Conservation (phyloP, 2,797 vertebrate genomes). For the Melopsittacus undulatus region DNA sequence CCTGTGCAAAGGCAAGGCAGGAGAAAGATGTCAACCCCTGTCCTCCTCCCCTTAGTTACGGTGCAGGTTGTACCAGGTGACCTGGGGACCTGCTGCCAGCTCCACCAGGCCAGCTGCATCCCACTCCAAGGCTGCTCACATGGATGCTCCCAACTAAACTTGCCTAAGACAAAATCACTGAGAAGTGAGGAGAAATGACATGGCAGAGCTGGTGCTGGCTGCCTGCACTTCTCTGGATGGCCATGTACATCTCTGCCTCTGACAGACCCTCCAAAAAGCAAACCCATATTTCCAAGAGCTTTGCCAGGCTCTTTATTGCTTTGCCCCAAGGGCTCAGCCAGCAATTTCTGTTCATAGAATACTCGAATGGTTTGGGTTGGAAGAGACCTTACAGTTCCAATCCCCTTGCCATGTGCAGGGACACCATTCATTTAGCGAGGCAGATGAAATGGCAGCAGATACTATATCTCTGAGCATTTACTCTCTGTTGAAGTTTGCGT, state of each 20-base stretch:
- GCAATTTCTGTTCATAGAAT: background rate
- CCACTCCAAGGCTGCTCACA: accelerated
- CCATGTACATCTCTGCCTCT: accelerated
- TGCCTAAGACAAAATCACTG: background rate
- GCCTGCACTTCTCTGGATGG: background rate
- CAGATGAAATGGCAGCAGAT: background rate
- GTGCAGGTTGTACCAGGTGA: background rate
- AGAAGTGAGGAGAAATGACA: background rate
- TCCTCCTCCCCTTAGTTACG: background rate
- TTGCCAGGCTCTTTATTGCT: background rate
- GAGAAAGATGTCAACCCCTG: background rate
- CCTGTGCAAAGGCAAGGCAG: constrained; percentile 61
- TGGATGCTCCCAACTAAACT: background rate
- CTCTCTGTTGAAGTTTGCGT: background rate
- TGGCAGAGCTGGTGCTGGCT: background rate
- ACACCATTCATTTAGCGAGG: background rate
- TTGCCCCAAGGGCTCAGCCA: background rate
- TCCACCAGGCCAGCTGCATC: background rate
- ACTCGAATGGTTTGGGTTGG: background rate
- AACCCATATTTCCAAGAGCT: background rate
- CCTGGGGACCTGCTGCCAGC: background rate
- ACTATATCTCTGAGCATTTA: background rate
- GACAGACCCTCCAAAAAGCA: background rate
- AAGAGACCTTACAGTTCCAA: background rate
- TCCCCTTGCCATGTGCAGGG: background rate